phyloP scores from a whole-genome alignment of 2,888 invertebrate species.

The Sphecodes monilicornis region DNA sequence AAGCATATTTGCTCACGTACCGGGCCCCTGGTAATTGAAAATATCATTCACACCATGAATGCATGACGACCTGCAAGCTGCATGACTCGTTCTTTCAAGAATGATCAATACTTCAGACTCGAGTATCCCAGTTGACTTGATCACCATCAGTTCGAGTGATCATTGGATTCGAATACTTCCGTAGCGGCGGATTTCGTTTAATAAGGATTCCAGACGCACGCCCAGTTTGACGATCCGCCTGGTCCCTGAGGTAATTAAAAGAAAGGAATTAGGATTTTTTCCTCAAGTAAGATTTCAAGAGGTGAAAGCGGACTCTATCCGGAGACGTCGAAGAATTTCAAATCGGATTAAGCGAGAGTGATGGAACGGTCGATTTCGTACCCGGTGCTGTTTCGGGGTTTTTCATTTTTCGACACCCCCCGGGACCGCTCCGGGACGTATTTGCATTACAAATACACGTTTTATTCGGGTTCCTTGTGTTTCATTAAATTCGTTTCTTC shows the following conservation, averaged over 20 bases:
- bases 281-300: conserved; percentile 34
- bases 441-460: conserved; percentile 78
- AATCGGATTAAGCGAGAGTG: conserved; percentile 74
- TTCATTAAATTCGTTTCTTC: conserved; percentile 76
- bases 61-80: background rate
- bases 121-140: background rate
- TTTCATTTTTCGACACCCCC: conserved; percentile 73
- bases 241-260: conserved; percentile 70
- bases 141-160: background rate
- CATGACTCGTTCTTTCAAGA: background rate
- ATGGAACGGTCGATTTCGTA: conserved; percentile 68
- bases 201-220: conserved; percentile 61
- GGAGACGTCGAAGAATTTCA: conserved; percentile 74
- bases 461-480: conserved; percentile 62
- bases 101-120: background rate
- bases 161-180: background rate
- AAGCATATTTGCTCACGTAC: too few species aligned
- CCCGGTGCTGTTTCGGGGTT: conserved; percentile 62
- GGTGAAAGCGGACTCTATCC: conserved; percentile 54
- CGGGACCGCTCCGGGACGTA: conserved; percentile 57
- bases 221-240: conserved; percentile 43
- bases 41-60: too few species aligned
- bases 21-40: too few species aligned
- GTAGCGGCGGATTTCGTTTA: conserved; percentile 32
- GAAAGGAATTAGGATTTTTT: conserved; percentile 67